A percentile compares a stretch with the other conserved stretches of the same genome.
These are phyloP conservation scores for Pseudochromis fuscus DNA, from an alignment of 2,797 vertebrate species.

Conservation along the genomic window DNA sequence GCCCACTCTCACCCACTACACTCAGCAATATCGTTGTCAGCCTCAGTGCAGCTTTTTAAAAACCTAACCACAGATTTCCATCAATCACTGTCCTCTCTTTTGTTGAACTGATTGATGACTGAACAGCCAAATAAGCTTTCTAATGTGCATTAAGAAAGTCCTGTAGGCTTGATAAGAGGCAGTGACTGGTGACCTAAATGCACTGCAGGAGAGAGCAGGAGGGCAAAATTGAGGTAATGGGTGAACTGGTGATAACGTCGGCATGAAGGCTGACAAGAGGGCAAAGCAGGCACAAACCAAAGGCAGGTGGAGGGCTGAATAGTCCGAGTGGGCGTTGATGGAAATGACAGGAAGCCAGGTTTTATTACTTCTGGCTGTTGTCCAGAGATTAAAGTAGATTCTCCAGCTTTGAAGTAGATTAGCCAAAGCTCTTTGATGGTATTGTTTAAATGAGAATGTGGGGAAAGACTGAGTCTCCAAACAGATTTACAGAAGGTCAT, in stretches of 20 bases:
- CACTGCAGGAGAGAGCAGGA: not conserved
- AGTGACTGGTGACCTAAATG: slow-evolving; percentile 45
- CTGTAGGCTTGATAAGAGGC: slow-evolving; percentile 32
- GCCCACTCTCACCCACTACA: not conserved
- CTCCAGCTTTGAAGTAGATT: slow-evolving; percentile 40
- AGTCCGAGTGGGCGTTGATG: slow-evolving; percentile 30
- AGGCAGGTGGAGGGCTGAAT: slow-evolving; percentile 7
- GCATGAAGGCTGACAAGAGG: not conserved
- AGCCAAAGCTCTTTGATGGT: slow-evolving; percentile 27
- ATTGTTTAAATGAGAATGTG: slow-evolving; percentile 45
- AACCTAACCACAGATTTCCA: not conserved
- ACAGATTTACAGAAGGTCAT: slow-evolving; percentile 1
- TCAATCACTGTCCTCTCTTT: slow-evolving; percentile 2
- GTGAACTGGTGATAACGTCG: slow-evolving; percentile 14
- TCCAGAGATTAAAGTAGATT: slow-evolving; percentile 30
- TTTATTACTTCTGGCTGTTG: slow-evolving; percentile 52
- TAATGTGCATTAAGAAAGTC: slow-evolving; percentile 35
- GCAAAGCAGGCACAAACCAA: slow-evolving; percentile 22
- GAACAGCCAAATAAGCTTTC: slow-evolving; percentile 22
- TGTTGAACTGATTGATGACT: not conserved
- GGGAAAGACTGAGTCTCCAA: slow-evolving; percentile 18
- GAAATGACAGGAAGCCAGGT: slow-evolving; percentile 56
- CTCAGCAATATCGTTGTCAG: not conserved
- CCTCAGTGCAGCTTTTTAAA: slow-evolving; percentile 19
- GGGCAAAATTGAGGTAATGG: slow-evolving; percentile 34